Conservation (phyloP, 2,888 invertebrate species). For the Tetragonisca angustula region DNA sequence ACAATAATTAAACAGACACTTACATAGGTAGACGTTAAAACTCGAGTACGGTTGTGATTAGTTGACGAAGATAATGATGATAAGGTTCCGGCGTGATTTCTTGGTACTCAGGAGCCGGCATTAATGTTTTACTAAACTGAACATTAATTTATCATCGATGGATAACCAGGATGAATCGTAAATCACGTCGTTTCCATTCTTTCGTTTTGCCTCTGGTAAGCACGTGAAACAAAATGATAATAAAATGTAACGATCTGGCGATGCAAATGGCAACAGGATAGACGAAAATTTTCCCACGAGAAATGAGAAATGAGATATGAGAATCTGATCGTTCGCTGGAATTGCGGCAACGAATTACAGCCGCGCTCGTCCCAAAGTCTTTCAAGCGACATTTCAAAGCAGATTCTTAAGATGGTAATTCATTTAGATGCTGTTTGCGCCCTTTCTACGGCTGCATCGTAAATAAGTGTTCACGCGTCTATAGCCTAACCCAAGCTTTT, state of each 20-base stretch:
- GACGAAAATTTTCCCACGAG: background rate
- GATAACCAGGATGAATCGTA: background rate
- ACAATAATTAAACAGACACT: background rate
- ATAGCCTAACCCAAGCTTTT: conserved; percentile 58
- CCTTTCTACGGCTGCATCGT: conserved; percentile 64
- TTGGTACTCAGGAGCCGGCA: background rate
- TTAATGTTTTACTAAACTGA: background rate
- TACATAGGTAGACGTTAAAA: background rate
- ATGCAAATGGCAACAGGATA: background rate
- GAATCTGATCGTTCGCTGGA: background rate
- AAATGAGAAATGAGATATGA: too few relatives aligned
- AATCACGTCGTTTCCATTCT: background rate
- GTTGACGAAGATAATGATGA: background rate
- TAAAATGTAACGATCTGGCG: background rate
- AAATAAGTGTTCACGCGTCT: conserved; percentile 3
- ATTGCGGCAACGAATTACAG: background rate
- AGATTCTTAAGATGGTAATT: conserved; percentile 30
- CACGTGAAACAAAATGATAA: background rate
- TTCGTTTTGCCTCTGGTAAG: too few relatives aligned
- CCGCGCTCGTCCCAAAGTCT: background rate
- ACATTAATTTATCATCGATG: background rate
- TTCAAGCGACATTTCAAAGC: background rate
- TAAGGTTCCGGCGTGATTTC: background rate
- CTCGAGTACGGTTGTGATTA: background rate
- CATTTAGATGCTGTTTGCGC: conserved; percentile 32